Base-by-base conservation (phyloP, 2,888 invertebrate genomes). In the Fragum whitleyi region DNA sequence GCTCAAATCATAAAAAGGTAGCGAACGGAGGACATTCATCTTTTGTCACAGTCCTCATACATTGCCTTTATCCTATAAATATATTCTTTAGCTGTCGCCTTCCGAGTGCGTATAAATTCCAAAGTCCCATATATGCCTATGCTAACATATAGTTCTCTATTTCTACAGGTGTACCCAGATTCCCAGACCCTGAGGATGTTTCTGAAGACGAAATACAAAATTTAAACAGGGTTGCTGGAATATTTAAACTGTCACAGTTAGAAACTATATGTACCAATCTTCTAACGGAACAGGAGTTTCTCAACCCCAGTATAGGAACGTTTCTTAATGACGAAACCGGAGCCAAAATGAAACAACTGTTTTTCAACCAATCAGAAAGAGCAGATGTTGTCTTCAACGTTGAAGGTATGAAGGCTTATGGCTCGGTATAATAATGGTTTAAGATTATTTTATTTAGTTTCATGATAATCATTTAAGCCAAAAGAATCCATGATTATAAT, bases 241-340 rank as follows among this genome's bases (percentile, higher is more conserved):
- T 90, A 9, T 93, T 92, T 74, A 83, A 89, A 70, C 75, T 92
- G 61, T 77, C 88, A 0, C 83, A 90, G 26, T 79, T 93, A n/a
- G 81, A 89, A 71, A 91, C 91, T 5, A 91, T 92, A 28, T 93
- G 93, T 79, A 75, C 70, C 6, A 93, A 93, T 73, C 75, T 89
- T 11, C 71, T 86, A 11, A 90, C 85, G 6, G 92, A 92, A 16
- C 90, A 92, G 53, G 93, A 92, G 9, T 92, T 91, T 57, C 86
- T 93, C 16, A 93, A 93, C 79, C 92, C 93, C 2, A 92, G 92
- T 77, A 93, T 92, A 32, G 92, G 92, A 1, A 92, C 93, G 6
- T 92, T 81, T 81, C 87, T 92, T 6, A 92, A 90, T 77, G 92
- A 92, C 77, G 87, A 90, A 71, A 91, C 90, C 0, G 92, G 90